Percentiles rank a stretch among this genome's conserved stretches.
Conservation (phyloP, 1,140 invertebrate species). For the Coptotermes formosanus region DNA sequence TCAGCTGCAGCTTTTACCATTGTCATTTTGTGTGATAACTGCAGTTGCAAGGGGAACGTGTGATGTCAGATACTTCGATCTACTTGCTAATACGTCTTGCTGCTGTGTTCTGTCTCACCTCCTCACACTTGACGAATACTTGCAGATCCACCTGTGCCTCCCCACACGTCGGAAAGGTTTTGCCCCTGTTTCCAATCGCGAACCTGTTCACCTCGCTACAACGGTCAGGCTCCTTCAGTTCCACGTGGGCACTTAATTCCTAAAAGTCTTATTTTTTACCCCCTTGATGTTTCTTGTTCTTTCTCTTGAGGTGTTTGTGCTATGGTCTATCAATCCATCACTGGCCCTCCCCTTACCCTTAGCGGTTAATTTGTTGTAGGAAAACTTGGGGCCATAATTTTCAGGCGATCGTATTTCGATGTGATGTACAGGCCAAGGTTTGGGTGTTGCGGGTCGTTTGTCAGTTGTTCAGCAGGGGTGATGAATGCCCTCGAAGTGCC, state of each 20-base stretch:
- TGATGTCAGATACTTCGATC: too few species aligned
- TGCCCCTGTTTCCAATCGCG: background rate
- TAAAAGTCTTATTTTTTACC: background rate
- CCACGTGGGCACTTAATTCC: background rate
- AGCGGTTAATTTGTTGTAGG: background rate
- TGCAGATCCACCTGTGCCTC: background rate
- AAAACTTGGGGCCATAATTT: background rate
- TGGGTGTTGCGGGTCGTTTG: background rate
- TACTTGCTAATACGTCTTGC: too few species aligned
- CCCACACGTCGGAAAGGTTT: background rate
- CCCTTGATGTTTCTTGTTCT: background rate
- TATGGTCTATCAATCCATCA: constrained; percentile 4
- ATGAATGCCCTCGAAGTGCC: background rate
- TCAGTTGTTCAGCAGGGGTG: background rate
- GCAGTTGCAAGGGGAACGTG: too few species aligned
- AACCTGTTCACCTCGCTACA: background rate
- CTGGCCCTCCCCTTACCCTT: background rate
- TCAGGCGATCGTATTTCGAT: background rate
- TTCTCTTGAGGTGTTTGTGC: background rate
- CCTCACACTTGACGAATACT: too few species aligned
- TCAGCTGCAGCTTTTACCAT: too few species aligned
- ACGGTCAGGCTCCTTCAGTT: background rate
- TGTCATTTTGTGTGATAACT: too few species aligned
- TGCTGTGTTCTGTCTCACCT: too few species aligned
- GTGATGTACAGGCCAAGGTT: background rate